phyloP scores from a whole-genome alignment of 2,113 vertebrate genomes.

The Gymnorhina tibicen region DNA sequence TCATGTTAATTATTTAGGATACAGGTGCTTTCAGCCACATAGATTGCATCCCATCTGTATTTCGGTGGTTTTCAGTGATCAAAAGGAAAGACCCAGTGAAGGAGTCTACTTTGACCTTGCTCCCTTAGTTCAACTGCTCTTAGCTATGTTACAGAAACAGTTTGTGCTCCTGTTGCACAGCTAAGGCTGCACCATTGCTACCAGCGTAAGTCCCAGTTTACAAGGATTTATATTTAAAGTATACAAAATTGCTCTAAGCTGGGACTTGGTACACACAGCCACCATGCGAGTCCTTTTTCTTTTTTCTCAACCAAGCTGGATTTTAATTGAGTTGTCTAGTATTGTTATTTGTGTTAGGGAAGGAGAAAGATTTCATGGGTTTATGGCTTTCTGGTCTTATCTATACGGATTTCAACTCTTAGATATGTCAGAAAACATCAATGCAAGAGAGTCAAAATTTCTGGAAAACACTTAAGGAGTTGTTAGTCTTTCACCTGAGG shows the following conservation, averaged over 20 bases:
- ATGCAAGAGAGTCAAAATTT: background rate
- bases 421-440: background rate
- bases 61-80: background rate
- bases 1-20: constrained; percentile 62
- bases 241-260: background rate
- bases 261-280: background rate
- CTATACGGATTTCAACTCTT: background rate
- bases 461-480: background rate
- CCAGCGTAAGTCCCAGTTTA: background rate
- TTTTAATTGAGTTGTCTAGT: background rate
- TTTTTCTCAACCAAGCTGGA: background rate
- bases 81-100: background rate
- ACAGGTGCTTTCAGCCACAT: constrained; percentile 18
- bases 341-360: background rate
- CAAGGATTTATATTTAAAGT: background rate
- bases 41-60: background rate
- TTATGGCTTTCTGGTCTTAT: background rate
- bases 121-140: background rate
- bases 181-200: background rate
- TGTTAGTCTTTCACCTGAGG: background rate
- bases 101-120: background rate
- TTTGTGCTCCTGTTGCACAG: background rate
- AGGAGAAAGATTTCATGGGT: background rate
- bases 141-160: background rate
- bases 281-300: background rate